Evolutionary conservation across 2,113 vertebrate genomes (phyloP).

Genomic region (Panthera tigris): DNA sequence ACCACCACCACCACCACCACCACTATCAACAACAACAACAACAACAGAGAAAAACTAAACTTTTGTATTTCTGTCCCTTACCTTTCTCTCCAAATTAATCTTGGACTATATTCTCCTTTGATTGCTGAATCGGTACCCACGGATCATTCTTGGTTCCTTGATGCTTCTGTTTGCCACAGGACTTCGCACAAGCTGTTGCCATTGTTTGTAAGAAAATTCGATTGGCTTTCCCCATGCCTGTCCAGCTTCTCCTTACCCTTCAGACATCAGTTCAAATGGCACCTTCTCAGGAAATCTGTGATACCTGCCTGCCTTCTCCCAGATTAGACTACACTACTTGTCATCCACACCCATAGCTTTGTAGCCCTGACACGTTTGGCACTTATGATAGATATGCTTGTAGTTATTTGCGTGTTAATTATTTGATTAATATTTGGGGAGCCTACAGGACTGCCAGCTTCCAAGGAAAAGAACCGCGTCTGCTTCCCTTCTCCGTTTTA

Average conservation of each 20-base stretch:
- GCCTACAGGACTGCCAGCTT: neutral
- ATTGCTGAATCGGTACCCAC: neutral
- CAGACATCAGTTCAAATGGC: neutral
- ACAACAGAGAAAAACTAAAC: neutral
- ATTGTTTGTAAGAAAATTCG: neutral
- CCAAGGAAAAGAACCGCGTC: neutral
- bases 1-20: neutral
- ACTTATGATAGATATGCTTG: neutral
- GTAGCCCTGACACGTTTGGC: neutral
- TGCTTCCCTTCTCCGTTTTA: neutral
- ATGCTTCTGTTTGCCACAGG: neutral
- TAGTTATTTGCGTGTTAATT: neutral
- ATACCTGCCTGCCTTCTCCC: neutral
- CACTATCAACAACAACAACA: fast-evolving
- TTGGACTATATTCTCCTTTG: neutral
- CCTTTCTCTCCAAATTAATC: neutral
- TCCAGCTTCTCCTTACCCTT: neutral
- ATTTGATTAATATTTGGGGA: neutral
- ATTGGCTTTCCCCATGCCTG: neutral
- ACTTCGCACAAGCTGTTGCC: neutral
- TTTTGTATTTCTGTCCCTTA: neutral
- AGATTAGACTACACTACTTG: neutral
- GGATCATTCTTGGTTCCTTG: neutral
- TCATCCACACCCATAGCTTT: neutral
- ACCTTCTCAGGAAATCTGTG: neutral